Percentiles rank a stretch among this genome's conserved stretches.
Conservation (phyloP, 2,113 vertebrate genomes). For the Centropus unirufus region DNA sequence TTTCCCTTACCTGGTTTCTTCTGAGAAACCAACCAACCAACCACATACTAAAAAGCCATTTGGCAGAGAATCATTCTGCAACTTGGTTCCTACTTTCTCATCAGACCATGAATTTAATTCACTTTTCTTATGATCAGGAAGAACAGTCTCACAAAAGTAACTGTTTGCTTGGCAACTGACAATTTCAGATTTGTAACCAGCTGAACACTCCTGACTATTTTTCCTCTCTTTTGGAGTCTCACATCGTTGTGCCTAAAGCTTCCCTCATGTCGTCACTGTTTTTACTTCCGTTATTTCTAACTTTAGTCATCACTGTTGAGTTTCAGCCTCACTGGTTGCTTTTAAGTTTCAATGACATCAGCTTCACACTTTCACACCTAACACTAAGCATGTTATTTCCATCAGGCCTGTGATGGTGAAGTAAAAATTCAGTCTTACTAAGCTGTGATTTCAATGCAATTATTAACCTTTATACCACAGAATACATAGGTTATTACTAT, state of each 20-base stretch:
- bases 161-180: neutral
- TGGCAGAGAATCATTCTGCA: neutral
- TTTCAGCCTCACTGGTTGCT: neutral
- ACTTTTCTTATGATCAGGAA: neutral
- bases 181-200: neutral
- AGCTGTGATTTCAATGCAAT: neutral
- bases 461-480: neutral
- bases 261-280: neutral
- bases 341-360: neutral
- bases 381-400: neutral
- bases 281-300: slow-evolving; percentile 6
- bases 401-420: neutral
- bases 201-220: neutral
- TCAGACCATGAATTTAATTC: neutral
- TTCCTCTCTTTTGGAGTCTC: neutral
- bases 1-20: neutral
- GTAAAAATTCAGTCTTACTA: neutral
- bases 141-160: neutral
- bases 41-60: neutral
- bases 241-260: neutral
- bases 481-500: neutral
- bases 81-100: neutral
- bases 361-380: neutral
- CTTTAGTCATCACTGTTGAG: neutral
- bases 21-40: neutral